Percentiles rank a stretch among this genome's conserved stretches.
Evolutionary conservation across 2,113 vertebrate genomes (phyloP).

Genomic region (Colossoma macropomum): DNA sequence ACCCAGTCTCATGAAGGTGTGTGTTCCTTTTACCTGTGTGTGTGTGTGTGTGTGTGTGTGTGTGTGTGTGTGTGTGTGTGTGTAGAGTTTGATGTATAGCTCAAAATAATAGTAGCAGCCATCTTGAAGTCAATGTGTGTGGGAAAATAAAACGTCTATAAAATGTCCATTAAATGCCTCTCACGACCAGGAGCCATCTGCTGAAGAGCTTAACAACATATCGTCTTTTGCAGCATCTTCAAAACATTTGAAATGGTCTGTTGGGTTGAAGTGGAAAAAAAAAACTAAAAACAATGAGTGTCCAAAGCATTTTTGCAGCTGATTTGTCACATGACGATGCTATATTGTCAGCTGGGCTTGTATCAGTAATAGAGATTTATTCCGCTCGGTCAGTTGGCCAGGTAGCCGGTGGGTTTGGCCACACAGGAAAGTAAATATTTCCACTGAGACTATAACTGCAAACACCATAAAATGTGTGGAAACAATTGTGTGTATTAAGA

Average conservation of each 20-base stretch:
- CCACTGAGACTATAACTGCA: constrained; percentile 62
- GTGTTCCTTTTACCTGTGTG: constrained; percentile 54
- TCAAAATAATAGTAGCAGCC: too few species aligned
- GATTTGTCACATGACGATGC: constrained; percentile 24
- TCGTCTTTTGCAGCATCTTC: background rate
- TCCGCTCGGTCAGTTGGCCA: constrained; percentile 27
- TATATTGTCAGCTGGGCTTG: constrained; percentile 1
- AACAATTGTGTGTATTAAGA: constrained; percentile 70
- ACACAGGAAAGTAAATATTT: constrained; percentile 64
- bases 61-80: constrained; percentile 23
- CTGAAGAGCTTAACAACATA: constrained; percentile 15
- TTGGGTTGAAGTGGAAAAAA: background rate
- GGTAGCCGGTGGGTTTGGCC: constrained; percentile 39
- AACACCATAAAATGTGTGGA: constrained; percentile 67
- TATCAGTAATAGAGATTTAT: constrained; percentile 42
- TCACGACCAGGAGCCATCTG: constrained; percentile 25
- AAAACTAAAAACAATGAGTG: constrained; percentile 4
- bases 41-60: constrained; percentile 24
- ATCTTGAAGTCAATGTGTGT: too few species aligned
- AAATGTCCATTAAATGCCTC: background rate
- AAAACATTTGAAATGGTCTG: background rate
- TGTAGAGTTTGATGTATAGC: background rate
- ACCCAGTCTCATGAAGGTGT: constrained; percentile 74
- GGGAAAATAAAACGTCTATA: background rate
- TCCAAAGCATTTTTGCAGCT: background rate